Evolutionary conservation across 1,140 invertebrate genomes (phyloP).

Genomic region (Drosophila aff.): DNA sequence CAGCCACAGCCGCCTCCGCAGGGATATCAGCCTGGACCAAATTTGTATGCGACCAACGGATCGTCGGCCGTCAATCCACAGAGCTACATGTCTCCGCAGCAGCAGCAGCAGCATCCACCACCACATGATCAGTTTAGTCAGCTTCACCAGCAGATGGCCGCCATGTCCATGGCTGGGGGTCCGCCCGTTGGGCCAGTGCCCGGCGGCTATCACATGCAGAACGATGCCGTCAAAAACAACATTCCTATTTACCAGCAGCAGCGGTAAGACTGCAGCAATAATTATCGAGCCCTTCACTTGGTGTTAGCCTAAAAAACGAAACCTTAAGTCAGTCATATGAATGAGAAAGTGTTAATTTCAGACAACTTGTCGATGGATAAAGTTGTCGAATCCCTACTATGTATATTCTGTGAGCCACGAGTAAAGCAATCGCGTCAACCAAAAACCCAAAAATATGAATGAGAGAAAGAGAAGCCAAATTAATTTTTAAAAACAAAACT

Average conservation of each 20-base stretch:
- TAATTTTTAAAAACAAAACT: constrained; percentile 33
- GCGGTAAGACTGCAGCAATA: constrained; percentile 67
- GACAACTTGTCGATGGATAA: background rate
- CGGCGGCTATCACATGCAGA: constrained; percentile 70
- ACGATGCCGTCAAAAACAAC: constrained; percentile 79
- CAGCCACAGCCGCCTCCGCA: constrained; percentile 51
- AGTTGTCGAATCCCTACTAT: constrained; percentile 29
- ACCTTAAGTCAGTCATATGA: constrained; percentile 13
- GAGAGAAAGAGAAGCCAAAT: constrained; percentile 30
- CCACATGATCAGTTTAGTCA: constrained; percentile 74
- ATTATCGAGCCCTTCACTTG: constrained; percentile 19
- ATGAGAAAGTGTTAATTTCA: constrained; percentile 18
- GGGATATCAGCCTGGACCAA: constrained; percentile 46
- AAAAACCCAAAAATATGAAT: constrained; percentile 17
- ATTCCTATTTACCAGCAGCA: constrained; percentile 85
- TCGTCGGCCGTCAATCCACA: constrained; percentile 56
- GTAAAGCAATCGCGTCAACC: constrained; percentile 22
- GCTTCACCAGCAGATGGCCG: constrained; percentile 80
- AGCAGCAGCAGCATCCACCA: constrained; percentile 38
- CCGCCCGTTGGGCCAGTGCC: constrained; percentile 44
- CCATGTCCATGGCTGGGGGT: constrained; percentile 60
- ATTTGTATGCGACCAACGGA: constrained; percentile 70
- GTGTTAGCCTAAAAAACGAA: constrained; percentile 32
- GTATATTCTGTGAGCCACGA: constrained; percentile 21
- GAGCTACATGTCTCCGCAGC: constrained; percentile 49